Conservation (phyloP, 35 echinoderm and acorn worm species). For the Amphiura filiformis region DNA sequence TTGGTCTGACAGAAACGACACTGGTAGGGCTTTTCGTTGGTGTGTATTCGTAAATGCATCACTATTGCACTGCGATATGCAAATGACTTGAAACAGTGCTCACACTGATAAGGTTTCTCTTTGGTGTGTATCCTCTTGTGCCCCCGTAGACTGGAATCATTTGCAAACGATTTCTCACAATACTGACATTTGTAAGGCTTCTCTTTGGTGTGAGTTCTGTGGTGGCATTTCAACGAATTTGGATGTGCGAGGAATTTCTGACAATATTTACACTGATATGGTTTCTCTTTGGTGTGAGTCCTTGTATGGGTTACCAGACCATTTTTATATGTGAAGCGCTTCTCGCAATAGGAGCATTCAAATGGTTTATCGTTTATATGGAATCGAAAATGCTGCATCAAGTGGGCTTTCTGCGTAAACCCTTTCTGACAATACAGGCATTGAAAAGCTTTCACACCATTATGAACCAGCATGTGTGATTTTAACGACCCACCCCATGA, state of each 20-base stretch:
- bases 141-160: neutral
- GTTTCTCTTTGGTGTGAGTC: slow-evolving; percentile 29
- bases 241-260: slow-evolving; percentile 29
- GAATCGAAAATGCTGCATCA: too few relatives aligned
- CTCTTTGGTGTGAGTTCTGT: slow-evolving; percentile 37
- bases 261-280: slow-evolving; percentile 31
- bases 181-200: slow-evolving; percentile 36
- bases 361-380: too few relatives aligned
- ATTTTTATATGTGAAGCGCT: neutral
- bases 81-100: slow-evolving; percentile 23
- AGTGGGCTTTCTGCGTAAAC: too few relatives aligned
- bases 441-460: too few relatives aligned
- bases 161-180: slow-evolving; percentile 11
- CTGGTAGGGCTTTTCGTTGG: slow-evolving; percentile 2
- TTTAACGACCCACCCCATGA: too few relatives aligned
- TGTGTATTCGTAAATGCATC: slow-evolving; percentile 21
- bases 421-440: too few relatives aligned
- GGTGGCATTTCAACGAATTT: slow-evolving; percentile 12
- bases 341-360: neutral
- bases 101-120: slow-evolving; percentile 43
- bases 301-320: neutral
- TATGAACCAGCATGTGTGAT: too few relatives aligned
- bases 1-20: slow-evolving; percentile 1
- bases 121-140: slow-evolving; percentile 35
- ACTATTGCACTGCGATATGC: neutral